These are phyloP conservation scores for Gobiocypris rarus DNA, from an alignment of 2,113 vertebrate genomes.

Conservation along the genomic window DNA sequence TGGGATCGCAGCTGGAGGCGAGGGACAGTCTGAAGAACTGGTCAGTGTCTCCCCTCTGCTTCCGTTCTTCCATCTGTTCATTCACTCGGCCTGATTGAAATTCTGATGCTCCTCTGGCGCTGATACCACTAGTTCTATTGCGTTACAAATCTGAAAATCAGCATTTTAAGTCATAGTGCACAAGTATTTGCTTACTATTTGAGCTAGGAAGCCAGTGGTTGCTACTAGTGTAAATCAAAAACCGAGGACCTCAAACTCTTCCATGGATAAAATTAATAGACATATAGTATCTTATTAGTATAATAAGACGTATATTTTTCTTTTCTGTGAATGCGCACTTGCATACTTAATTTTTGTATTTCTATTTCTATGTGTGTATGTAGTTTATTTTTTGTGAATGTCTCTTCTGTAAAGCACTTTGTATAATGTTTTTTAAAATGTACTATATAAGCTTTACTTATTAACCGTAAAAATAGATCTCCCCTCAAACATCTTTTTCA, in stretches of 20 bases:
- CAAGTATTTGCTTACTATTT: neutral
- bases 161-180: neutral
- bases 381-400: neutral
- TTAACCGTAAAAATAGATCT: neutral
- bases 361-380: neutral
- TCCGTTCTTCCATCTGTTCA: constrained; percentile 15
- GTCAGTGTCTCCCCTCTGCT: constrained; percentile 69
- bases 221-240: neutral
- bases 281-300: too few relatives aligned
- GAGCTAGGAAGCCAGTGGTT: neutral
- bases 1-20: constrained; percentile 96
- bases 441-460: neutral
- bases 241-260: neutral
- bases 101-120: constrained; percentile 5
- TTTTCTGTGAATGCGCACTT: neutral
- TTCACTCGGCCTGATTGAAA: constrained; percentile 16
- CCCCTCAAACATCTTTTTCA: neutral
- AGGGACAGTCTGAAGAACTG: constrained; percentile 97
- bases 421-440: neutral
- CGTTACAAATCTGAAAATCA: neutral
- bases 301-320: neutral
- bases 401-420: neutral
- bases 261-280: neutral
- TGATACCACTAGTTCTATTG: neutral
- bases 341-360: neutral